phyloP scores from a whole-genome alignment of 1,140 invertebrate species.

The Aphaenogaster floridana region DNA sequence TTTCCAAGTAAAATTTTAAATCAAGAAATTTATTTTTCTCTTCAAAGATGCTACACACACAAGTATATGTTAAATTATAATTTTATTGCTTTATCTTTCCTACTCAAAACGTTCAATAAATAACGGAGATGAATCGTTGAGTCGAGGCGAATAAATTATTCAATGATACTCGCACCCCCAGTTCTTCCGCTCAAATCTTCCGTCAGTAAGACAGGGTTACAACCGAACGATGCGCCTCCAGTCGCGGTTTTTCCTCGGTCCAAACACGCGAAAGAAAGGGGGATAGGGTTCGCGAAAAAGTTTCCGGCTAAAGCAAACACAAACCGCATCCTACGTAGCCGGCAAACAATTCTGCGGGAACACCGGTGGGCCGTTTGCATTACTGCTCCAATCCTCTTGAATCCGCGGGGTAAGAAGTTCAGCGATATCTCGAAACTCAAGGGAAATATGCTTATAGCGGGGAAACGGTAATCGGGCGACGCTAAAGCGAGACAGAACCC shows the following conservation, averaged over 20 bases:
- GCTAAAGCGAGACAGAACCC: conserved; percentile 61
- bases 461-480: conserved; percentile 72
- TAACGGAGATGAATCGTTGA: background rate
- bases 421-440: conserved; percentile 77
- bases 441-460: conserved; percentile 79
- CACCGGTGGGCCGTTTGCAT: conserved; percentile 69
- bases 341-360: conserved; percentile 67
- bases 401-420: conserved; percentile 74
- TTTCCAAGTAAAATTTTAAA: background rate
- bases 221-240: background rate
- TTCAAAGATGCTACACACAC: too few relatives aligned
- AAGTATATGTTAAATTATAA: background rate
- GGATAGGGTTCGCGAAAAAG: conserved; percentile 49
- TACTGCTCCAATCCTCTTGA: conserved; percentile 71
- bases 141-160: background rate
- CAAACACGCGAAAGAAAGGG: background rate
- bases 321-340: conserved; percentile 44
- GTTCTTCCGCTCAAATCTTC: background rate
- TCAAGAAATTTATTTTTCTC: background rate
- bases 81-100: background rate
- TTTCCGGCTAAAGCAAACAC: conserved; percentile 54
- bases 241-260: background rate
- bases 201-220: background rate
- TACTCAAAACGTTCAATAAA: background rate
- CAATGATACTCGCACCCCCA: background rate